Percentiles rank a stretch among this genome's conserved stretches.
Conservation (phyloP, 2,797 vertebrate species). For the Somateria mollissima region DNA sequence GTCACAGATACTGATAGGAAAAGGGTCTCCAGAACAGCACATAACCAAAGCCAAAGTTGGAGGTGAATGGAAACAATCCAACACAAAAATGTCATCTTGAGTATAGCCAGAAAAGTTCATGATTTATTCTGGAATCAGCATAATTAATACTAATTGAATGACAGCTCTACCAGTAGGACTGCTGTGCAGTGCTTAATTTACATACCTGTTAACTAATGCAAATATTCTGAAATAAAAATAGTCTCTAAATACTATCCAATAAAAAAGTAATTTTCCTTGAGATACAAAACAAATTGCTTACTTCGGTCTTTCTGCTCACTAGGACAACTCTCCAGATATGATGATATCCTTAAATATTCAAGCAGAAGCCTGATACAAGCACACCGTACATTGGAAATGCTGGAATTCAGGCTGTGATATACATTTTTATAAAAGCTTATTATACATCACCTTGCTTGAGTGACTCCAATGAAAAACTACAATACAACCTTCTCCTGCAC, state of each 20-base stretch:
- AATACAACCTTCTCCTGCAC: neutral
- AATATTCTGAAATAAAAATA: neutral
- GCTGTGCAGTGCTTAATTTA: neutral
- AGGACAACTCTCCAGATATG: neutral
- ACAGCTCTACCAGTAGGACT: neutral
- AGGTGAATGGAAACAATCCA: constrained; percentile 48
- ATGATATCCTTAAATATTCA: neutral
- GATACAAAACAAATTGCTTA: neutral
- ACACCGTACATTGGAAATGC: neutral
- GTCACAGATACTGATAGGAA: constrained; percentile 72
- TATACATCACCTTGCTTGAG: neutral
- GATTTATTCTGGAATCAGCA: constrained; percentile 27
- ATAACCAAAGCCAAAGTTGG: constrained; percentile 64
- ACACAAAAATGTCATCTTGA: constrained; percentile 7
- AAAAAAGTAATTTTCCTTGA: neutral
- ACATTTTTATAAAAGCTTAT: neutral
- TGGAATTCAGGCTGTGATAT: fast-evolving
- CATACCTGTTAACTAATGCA: neutral
- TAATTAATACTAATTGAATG: constrained; percentile 31
- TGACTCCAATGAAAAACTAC: neutral
- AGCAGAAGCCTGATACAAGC: neutral
- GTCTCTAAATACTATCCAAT: neutral
- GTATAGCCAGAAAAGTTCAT: constrained; percentile 1
- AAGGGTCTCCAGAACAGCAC: constrained; percentile 57
- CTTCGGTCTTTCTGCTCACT: neutral